Base-by-base conservation (phyloP, 2,888 invertebrate genomes). In the Parelbella ahira region DNA sequence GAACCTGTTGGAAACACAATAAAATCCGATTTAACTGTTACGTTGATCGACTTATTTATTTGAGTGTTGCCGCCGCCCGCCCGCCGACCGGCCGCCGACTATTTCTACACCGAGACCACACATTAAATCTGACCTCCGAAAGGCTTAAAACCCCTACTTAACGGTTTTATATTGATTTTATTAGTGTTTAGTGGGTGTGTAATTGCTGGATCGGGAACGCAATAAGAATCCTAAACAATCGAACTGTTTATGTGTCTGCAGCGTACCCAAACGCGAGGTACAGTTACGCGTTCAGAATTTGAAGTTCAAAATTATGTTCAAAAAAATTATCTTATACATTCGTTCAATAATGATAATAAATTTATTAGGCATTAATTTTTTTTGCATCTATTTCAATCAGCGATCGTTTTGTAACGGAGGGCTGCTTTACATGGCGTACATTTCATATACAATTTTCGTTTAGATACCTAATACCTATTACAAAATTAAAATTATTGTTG, bases 31-130 rank as follows among this genome's bases (percentile, higher is more conserved):
- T 61, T 62, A 62, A 66, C 62, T 47, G 63, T 65, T 60, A 59
- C 68, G 63, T 63, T 64, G 61, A 58, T 56, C 56, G 57, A 58
- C 59, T 72, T 83, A 83, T 84, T 84, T 84, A 72, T 83, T 77
- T 83, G 76, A 84, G 84, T 83, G 84, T 63, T 68, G 64, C 68
- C n/a, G n/a, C 38, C 60, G 58, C 59, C 58, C 57, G 47, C 56
- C 75, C 73, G 61, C 71, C 38, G 13, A 15, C 11, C 64, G 63
- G 71, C 55, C 60, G 53, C 48, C 50, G 44, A 47, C 54, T 55
- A 54, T 51, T 51, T 53, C 54, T 51, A 52, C 50, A 29, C 15
- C 27, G 27, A 61, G 79, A 76, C 78, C 82, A 82, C 81, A 81
- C 82, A 69, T 77, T 51, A 68, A 73, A 72, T 49, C 36, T 58